Base-by-base conservation (phyloP, 2,888 invertebrate genomes). In the Rhagonycha lutea region DNA sequence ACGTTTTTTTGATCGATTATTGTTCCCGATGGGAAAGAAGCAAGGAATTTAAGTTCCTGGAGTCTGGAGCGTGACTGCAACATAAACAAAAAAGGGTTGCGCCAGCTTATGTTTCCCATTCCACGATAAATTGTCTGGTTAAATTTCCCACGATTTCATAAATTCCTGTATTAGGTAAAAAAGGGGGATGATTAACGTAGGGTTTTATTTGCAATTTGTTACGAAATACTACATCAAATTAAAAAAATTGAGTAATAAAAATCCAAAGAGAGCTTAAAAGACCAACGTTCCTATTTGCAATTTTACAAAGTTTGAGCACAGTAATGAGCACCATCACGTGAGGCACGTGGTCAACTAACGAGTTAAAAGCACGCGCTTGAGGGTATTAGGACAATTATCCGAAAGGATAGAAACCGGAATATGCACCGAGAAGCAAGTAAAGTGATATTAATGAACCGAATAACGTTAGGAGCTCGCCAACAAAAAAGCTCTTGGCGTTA, bases 371-470 rank as follows among this genome's bases (percentile, higher is more conserved):
- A 70, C 74, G 74, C 74, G 47, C 70, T 70, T 61, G 62, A 47
- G 73, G 73, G 65, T 70, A 70, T 65, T 67, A 63, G 65, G 47
- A 70, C 69, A 28, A 74, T 70, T 74, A 67, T 65, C 67, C 67
- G 70, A 60, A 63, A 73, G 74, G 74, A 67, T 67, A 67, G 68
- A 18, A 68, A 61, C 68, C 71, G 68, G 60, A 18, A 65, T 70
- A 68, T 73, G 69, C 29, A 73, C 29, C 69, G 32, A 47, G 63
- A 69, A 69, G 10, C 69, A 23, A 65, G 69, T 69, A 71, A 71
- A 75, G 75, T 75, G 75, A 68, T 71, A 71, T 75, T 71, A 75
- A 75, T 75, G 75, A 71, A 68, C 47, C 75, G 75, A 68, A 68
- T 74, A 70, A 70, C 70, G 65, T 32, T 63, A 70, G 74, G 14